Conservation (phyloP, 2,888 invertebrate species). For the Danaus chrysippus region DNA sequence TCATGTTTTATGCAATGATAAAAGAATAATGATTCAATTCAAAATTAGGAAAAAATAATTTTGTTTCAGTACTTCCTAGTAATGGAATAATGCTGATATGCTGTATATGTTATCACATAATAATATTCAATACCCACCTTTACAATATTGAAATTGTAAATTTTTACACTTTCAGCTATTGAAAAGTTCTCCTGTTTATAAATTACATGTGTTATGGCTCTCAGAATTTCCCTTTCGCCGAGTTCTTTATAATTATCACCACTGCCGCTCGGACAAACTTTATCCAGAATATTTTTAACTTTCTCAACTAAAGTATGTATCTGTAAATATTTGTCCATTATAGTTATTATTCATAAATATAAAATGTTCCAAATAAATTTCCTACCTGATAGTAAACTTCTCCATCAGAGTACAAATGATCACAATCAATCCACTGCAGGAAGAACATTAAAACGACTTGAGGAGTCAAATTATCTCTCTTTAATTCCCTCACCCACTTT, state of each 20-base stretch:
- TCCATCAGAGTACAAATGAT: slow-evolving; percentile 44
- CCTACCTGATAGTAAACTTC: slow-evolving; percentile 44
- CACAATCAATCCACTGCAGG: slow-evolving; percentile 57
- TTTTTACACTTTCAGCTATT: too few relatives aligned
- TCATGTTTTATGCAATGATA: too few relatives aligned
- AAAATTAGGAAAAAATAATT: too few relatives aligned
- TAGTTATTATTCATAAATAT: not conserved
- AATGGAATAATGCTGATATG: too few relatives aligned
- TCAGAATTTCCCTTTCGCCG: slow-evolving; percentile 40
- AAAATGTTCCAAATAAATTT: slow-evolving; percentile 11
- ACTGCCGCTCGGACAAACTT: slow-evolving; percentile 17
- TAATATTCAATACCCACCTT: too few relatives aligned
- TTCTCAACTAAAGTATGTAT: slow-evolving; percentile 37
- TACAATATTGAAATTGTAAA: too few relatives aligned
- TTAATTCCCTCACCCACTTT: slow-evolving; percentile 49
- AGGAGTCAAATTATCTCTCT: slow-evolving; percentile 42
- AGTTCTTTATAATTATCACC: slow-evolving; percentile 15
- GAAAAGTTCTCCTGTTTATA: slow-evolving; percentile 30
- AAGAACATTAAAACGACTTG: slow-evolving; percentile 54
- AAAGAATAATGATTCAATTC: too few relatives aligned
- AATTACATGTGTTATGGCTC: slow-evolving; percentile 48
- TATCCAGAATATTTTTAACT: slow-evolving; percentile 35
- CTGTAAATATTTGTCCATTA: slow-evolving; percentile 32
- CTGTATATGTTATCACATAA: too few relatives aligned
- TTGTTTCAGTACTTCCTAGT: too few relatives aligned